phyloP scores from a whole-genome alignment of 2,113 vertebrate species.

The Leuciscus idus region DNA sequence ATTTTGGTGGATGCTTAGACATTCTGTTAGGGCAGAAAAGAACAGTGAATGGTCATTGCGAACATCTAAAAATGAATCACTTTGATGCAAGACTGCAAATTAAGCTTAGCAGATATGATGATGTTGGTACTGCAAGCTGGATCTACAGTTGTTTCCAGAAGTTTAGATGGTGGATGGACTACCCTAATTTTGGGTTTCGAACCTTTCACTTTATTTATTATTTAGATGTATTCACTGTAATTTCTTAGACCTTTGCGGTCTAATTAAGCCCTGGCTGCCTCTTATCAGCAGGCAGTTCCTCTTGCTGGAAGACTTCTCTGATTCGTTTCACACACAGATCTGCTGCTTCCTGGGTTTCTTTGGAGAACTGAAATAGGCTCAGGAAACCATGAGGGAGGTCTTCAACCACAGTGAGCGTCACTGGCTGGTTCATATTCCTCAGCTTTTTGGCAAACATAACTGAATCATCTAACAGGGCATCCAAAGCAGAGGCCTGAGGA shows the following conservation, averaged over 20 bases:
- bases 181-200: background rate
- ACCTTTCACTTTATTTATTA: background rate
- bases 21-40: constrained; percentile 10
- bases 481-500: constrained; percentile 84
- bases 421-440: constrained; percentile 75
- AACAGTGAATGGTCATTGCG: background rate
- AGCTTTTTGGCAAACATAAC: constrained; percentile 89
- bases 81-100: background rate
- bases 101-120: background rate
- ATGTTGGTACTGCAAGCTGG: background rate
- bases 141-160: background rate
- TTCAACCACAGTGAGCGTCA: constrained; percentile 82
- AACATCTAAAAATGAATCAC: background rate
- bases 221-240: background rate
- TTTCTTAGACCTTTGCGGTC: background rate
- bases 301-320: constrained; percentile 72
- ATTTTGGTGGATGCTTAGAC: background rate
- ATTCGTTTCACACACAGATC: constrained; percentile 78
- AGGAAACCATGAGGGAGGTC: constrained; percentile 91
- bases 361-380: constrained; percentile 79
- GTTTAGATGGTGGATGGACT: background rate
- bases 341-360: constrained; percentile 79
- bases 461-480: constrained; percentile 89
- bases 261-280: constrained; percentile 39
- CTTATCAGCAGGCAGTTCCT: background rate